Base-by-base conservation (phyloP, 2,797 vertebrate species). In the Geotrypetes seraphini region DNA sequence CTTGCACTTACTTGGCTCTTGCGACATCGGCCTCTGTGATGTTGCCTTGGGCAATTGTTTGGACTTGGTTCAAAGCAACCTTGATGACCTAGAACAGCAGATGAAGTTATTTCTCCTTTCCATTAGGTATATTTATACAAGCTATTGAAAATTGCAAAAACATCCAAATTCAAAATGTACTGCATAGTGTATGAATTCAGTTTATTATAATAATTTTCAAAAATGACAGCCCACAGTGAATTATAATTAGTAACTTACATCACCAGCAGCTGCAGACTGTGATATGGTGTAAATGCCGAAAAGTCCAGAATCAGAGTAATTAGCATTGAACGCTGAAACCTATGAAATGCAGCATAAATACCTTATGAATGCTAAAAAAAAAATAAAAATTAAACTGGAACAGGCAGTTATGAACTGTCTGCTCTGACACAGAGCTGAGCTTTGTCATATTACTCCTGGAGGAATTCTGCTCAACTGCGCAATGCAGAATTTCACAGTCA, bases 271-370 rank as follows among this genome's bases (percentile, higher is more conserved):
- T 25, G 71, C 43, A 47, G 78, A 69, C 60, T 94, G 92, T 3
- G 84, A 86, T 56, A 98, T 71, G 12, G 85, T 83, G 33, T 93
- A 96, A 45, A 99, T 25, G 10, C 96, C 96, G 38, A 98, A 99
- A 25, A 98, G 85, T 19, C 92, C 96, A 18, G 90, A 94, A 70
- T 99, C 96, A 1, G 86, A 85, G 69, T 97, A 99, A 62, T 66
- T 85, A 11, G 74, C 73, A 35, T 88, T 93, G 60, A 96, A 94
- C 11, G 89, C 84, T 1, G 86, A 85, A 47, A 72, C 92, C 96
- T 99, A 73, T 20, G 58, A 72, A 37, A 11, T 14, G 51, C 1
- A 72, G 57, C 43, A 30, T 10, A 3, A 15, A 36, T 18, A 28
- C 4, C n/a, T 5, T 16, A 11, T 15, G 7, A 6, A 26, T 12